phyloP scores from a whole-genome alignment of 2,888 invertebrate genomes.

The Aleiodes leptofemur region DNA sequence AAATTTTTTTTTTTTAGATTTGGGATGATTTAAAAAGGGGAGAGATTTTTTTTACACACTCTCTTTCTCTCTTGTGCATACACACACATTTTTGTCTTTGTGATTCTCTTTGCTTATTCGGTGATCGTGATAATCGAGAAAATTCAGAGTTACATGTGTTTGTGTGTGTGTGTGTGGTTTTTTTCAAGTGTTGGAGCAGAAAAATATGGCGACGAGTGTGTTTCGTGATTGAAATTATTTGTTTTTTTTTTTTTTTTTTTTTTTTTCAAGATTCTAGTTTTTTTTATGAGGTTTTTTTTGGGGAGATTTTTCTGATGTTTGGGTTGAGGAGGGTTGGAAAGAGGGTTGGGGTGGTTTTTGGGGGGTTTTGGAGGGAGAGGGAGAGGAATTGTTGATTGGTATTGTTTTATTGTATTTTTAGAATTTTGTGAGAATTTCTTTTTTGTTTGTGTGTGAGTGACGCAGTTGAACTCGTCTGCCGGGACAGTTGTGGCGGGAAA shows the following conservation, averaged over 20 bases:
- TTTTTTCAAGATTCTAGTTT: not conserved
- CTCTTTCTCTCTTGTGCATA: too few relatives aligned
- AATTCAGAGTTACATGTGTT: conserved; percentile 5
- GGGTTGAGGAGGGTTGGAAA: not conserved
- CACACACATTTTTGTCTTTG: not conserved
- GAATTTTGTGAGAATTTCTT: conserved; percentile 50
- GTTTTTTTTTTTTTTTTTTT: conserved; percentile 8
- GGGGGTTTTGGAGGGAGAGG: not conserved
- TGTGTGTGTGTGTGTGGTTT: not conserved
- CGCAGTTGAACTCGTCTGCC: conserved; percentile 61
- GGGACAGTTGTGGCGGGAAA: conserved; percentile 50
- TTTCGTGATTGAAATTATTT: not conserved
- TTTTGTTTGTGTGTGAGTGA: conserved; percentile 68
- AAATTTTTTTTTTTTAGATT: not conserved
- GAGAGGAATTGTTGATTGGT: not conserved
- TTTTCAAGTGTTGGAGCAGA: conserved; percentile 1
- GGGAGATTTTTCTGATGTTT: not conserved
- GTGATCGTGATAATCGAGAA: not conserved
- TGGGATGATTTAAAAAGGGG: too few relatives aligned
- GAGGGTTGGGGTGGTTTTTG: not conserved
- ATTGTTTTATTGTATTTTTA: conserved; percentile 63
- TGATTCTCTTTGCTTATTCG: not conserved
- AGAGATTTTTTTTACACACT: too few relatives aligned
- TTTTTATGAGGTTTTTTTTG: not conserved
- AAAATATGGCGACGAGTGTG: conserved; percentile 27